Evolutionary conservation across 2,888 invertebrate species (phyloP).

Genomic region (Rhagonycha fulva): DNA sequence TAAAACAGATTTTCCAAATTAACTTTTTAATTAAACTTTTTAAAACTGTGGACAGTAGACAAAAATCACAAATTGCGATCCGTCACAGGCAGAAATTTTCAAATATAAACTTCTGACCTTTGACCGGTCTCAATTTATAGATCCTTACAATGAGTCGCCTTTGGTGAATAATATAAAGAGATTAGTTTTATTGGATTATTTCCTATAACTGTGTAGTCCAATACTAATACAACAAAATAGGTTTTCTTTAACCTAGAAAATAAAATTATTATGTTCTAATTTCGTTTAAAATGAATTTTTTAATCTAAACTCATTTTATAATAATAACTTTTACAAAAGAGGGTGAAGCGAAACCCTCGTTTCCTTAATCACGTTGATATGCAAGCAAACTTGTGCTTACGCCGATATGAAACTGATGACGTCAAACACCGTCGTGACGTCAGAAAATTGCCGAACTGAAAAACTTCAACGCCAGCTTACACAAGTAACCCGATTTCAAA

Average conservation of each 20-base stretch:
- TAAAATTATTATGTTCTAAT: neutral
- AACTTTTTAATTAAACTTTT: neutral
- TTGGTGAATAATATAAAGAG: slow-evolving; percentile 15
- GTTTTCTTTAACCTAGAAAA: neutral
- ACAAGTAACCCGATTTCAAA: slow-evolving; percentile 12
- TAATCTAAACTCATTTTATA: neutral
- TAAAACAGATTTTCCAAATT: neutral
- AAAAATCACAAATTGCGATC: slow-evolving; percentile 44
- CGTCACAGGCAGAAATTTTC: slow-evolving; percentile 55
- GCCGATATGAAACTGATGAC: slow-evolving; percentile 33
- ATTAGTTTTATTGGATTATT: slow-evolving; percentile 25
- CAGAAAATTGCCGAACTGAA: slow-evolving; percentile 21
- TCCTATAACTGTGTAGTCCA: neutral
- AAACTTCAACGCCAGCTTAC: slow-evolving; percentile 9
- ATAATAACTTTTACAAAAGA: neutral
- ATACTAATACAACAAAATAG: neutral
- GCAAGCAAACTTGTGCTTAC: slow-evolving; percentile 16
- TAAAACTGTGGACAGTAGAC: neutral
- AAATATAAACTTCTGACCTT: slow-evolving; percentile 46
- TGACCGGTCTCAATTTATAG: slow-evolving; percentile 42
- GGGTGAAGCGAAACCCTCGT: slow-evolving; percentile 8
- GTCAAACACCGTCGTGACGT: slow-evolving; percentile 34
- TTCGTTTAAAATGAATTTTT: neutral
- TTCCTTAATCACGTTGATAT: slow-evolving; percentile 27
- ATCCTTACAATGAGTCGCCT: slow-evolving; percentile 9